These are phyloP conservation scores for Anticlea derivata DNA, from an alignment of 2,888 invertebrate species.

Conservation along the genomic window DNA sequence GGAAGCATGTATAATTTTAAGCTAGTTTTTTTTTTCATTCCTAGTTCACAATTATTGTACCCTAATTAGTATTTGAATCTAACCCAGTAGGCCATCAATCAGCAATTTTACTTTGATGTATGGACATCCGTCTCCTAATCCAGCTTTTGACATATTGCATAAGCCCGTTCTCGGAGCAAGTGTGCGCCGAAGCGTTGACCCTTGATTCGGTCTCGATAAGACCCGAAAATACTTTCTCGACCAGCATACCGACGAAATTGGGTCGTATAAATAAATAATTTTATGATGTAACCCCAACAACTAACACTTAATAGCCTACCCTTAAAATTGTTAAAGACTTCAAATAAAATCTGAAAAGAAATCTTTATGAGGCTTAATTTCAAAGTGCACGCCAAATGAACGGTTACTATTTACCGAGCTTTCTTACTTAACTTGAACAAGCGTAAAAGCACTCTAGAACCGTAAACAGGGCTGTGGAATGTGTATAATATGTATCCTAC, in stretches of 20 bases:
- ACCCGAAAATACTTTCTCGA: slow-evolving; percentile 77
- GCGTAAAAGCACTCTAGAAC: no score
- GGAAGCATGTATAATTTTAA: no score
- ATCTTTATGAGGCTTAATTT: slow-evolving; percentile 54
- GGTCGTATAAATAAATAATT: slow-evolving; percentile 80
- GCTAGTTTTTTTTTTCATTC: no score
- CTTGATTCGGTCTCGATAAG: slow-evolving; percentile 78
- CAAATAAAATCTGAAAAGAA: slow-evolving; percentile 55
- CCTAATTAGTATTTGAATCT: no score
- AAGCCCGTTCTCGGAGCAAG: slow-evolving; percentile 55
- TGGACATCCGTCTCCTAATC: no score
- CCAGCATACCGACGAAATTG: slow-evolving; percentile 72
- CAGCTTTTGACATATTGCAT: slow-evolving; percentile 39
- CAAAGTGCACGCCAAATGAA: slow-evolving; percentile 45
- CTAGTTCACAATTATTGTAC: no score
- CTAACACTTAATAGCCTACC: slow-evolving; percentile 65
- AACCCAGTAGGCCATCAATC: no score
- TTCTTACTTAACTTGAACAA: slow-evolving; percentile 7
- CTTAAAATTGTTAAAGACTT: slow-evolving; percentile 64
- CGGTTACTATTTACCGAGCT: slow-evolving; percentile 9
- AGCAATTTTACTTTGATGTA: no score
- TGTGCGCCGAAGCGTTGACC: slow-evolving; percentile 76
- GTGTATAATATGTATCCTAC: no score
- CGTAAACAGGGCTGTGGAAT: no score
- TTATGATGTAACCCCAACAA: slow-evolving; percentile 70